Evolutionary conservation across 2,113 vertebrate genomes (phyloP).

Genomic region (Zosterops lateralis): DNA sequence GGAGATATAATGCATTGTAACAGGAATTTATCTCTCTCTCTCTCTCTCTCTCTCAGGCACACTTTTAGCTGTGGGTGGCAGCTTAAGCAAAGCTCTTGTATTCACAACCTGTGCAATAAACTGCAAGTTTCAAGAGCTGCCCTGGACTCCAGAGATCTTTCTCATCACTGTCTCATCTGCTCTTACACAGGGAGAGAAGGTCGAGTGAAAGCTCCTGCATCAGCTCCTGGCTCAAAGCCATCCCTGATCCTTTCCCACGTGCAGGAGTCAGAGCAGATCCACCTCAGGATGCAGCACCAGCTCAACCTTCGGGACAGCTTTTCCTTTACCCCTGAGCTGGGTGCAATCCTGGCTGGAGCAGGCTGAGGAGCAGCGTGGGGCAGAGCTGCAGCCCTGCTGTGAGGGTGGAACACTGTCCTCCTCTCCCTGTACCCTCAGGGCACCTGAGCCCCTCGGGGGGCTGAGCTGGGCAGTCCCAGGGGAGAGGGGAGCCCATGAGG

Average conservation of each 20-base stretch:
- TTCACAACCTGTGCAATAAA: too few relatives aligned
- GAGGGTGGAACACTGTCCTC: background rate
- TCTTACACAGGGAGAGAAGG: background rate
- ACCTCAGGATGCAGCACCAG: background rate
- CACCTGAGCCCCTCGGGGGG: background rate
- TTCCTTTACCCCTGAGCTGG: background rate
- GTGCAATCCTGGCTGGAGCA: background rate
- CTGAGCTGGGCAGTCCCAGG: background rate
- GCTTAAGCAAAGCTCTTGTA: too few relatives aligned
- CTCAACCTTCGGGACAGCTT: background rate
- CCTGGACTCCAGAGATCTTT: too few relatives aligned
- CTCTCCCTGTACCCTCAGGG: background rate
- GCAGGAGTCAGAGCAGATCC: background rate
- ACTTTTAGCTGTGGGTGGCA: too few relatives aligned
- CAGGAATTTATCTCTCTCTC: too few relatives aligned
- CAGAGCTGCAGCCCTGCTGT: background rate
- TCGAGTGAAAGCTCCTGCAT: background rate
- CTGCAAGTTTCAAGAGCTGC: too few relatives aligned
- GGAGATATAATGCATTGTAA: too few relatives aligned
- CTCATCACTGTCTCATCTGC: too few relatives aligned
- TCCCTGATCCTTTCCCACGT: fast-evolving
- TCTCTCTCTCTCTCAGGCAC: too few relatives aligned
- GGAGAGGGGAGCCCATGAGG: fast-evolving
- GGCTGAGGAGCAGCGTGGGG: background rate
- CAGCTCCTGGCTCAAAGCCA: background rate